phyloP scores from a whole-genome alignment of 2,888 invertebrate species.

The Lochmaea capreae region DNA sequence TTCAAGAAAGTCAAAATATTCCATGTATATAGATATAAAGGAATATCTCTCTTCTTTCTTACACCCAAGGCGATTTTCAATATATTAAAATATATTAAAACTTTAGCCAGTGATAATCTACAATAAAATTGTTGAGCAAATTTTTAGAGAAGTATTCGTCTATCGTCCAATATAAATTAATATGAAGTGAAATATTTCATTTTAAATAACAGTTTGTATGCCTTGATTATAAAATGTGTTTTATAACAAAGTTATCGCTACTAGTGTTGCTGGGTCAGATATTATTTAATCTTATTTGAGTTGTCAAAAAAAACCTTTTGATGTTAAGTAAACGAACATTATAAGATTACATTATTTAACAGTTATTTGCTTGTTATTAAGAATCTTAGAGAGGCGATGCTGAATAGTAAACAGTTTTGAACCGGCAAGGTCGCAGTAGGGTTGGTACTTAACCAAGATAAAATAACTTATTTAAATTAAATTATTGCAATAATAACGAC shows the following conservation, averaged over 20 bases:
- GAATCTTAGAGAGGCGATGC: background rate
- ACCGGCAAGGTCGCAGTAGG: background rate
- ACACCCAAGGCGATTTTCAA: no score
- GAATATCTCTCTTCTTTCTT: no score
- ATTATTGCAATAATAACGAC: no score
- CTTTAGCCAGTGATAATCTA: no score
- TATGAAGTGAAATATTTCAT: background rate
- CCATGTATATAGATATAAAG: no score
- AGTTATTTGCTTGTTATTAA: slow-evolving; percentile 9
- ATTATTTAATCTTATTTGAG: slow-evolving; percentile 15
- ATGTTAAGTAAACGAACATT: slow-evolving; percentile 3
- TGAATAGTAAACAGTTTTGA: slow-evolving; percentile 2
- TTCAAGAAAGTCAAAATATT: no score
- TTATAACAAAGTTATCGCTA: slow-evolving; percentile 9
- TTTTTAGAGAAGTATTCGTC: background rate
- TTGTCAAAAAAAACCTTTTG: slow-evolving; percentile 13
- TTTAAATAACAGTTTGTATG: background rate
- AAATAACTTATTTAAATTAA: background rate
- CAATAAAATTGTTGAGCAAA: no score
- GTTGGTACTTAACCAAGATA: background rate
- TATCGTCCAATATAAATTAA: background rate
- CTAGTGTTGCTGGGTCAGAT: slow-evolving; percentile 13
- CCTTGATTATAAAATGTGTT: background rate
- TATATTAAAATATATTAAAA: no score
- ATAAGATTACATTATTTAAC: slow-evolving; percentile 15